phyloP scores from a whole-genome alignment of 1,140 invertebrate species.

The Hyposmocoma kahamanoa region DNA sequence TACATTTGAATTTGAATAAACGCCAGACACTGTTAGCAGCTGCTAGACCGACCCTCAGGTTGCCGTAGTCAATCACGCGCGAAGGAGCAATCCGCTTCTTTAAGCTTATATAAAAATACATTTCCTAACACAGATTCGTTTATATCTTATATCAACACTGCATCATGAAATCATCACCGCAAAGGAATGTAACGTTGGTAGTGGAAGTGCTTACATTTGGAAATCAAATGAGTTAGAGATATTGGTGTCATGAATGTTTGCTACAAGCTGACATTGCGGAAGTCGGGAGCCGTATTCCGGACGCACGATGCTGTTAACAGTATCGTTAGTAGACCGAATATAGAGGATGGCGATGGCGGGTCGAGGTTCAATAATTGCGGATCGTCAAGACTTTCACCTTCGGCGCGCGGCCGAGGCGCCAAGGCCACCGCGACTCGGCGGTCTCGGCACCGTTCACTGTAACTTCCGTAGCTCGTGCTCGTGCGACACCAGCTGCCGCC shows the following conservation, averaged over 20 bases:
- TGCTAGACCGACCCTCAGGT: slow-evolving; percentile 38
- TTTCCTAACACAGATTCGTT: slow-evolving; percentile 18
- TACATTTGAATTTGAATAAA: slow-evolving; percentile 53
- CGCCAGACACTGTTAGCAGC: slow-evolving; percentile 26
- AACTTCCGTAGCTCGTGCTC: slow-evolving; percentile 45
- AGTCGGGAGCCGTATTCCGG: slow-evolving; percentile 16
- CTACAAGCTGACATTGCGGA: slow-evolving; percentile 23
- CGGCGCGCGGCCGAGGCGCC: slow-evolving; percentile 44
- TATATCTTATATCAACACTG: no score
- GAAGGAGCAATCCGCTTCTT: slow-evolving; percentile 40
- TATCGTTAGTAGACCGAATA: slow-evolving; percentile 35
- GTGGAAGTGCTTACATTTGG: no score
- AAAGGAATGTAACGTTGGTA: no score
- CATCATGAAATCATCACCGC: no score
- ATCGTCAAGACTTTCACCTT: slow-evolving; percentile 61
- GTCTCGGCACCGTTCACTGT: slow-evolving; percentile 30
- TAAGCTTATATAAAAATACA: slow-evolving; percentile 26
- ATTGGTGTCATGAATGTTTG: slow-evolving; percentile 3
- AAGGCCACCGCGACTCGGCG: slow-evolving; percentile 37
- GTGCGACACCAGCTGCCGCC: slow-evolving; percentile 20
- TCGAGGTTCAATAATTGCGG: slow-evolving; percentile 58
- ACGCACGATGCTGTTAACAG: slow-evolving; percentile 11
- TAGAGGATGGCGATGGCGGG: slow-evolving; percentile 34
- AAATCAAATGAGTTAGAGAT: no score
- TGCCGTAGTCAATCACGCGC: slow-evolving; percentile 49